These are phyloP conservation scores for Leptura quadrifasciata DNA, from an alignment of 2,888 invertebrate species.

Conservation along the genomic window DNA sequence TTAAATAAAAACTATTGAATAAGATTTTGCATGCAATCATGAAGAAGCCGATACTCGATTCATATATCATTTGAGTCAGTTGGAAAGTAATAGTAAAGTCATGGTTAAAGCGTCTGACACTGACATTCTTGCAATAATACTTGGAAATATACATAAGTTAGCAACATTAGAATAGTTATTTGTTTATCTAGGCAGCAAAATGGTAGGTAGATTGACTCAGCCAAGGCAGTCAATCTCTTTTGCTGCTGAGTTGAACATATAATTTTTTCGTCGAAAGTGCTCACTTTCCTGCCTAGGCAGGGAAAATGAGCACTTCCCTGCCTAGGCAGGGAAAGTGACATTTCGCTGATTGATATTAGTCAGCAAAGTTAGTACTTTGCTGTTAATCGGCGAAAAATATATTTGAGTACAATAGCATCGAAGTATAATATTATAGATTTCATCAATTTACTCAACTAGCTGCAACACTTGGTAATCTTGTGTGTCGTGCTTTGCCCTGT, in stretches of 20 bases:
- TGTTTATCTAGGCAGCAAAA: no score
- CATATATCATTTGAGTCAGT: slow-evolving; percentile 36
- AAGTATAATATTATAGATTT: background rate
- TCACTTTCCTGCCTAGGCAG: no score
- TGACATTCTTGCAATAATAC: background rate
- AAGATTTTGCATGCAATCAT: slow-evolving; percentile 36
- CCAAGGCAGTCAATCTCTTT: no score
- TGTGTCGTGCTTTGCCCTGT: slow-evolving; percentile 14
- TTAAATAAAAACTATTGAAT: background rate
- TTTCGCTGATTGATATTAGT: no score
- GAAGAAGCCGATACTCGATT: slow-evolving; percentile 33
- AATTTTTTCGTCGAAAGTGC: no score
- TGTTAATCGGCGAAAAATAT: no score
- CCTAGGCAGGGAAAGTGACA: no score
- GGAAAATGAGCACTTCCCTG: no score
- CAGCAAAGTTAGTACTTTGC: no score
- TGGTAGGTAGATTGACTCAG: no score
- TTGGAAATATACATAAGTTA: slow-evolving; percentile 28
- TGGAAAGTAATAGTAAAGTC: slow-evolving; percentile 15
- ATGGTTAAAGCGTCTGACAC: slow-evolving; percentile 28
- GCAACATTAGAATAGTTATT: no score
- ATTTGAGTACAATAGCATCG: background rate
- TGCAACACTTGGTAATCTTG: background rate
- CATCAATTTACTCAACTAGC: background rate
- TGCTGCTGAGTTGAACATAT: no score